Percentiles rank a stretch among this genome's conserved stretches.
These are phyloP conservation scores for Erannis defoliaria DNA, from an alignment of 2,888 invertebrate species.

Conservation along the genomic window DNA sequence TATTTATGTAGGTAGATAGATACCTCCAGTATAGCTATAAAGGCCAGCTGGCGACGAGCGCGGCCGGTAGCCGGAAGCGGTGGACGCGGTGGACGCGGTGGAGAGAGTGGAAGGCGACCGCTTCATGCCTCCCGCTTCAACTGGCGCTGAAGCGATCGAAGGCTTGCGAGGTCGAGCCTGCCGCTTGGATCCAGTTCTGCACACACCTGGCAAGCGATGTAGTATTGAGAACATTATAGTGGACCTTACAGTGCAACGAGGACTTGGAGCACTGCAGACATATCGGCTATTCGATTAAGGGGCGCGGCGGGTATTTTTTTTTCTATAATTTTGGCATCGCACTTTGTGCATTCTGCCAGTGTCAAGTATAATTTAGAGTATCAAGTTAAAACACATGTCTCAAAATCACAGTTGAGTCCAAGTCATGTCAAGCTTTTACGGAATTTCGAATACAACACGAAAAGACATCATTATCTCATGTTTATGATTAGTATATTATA, in stretches of 20 bases:
- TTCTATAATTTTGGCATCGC: too few species aligned
- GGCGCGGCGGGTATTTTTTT: neutral
- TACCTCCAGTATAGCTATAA: conserved; percentile 90
- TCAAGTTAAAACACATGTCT: too few species aligned
- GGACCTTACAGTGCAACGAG: neutral
- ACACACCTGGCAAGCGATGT: conserved; percentile 69
- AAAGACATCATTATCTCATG: too few species aligned
- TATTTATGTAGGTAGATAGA: too few species aligned
- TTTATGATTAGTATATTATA: too few species aligned
- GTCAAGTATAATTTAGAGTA: too few species aligned
- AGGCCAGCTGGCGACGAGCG: conserved; percentile 93
- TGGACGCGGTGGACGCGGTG: conserved; percentile 77
- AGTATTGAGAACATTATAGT: conserved; percentile 28
- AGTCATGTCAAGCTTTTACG: too few species aligned
- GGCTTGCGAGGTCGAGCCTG: conserved; percentile 80
- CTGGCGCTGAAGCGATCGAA: conserved; percentile 68
- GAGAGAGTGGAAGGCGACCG: conserved; percentile 80
- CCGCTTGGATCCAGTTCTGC: conserved; percentile 82
- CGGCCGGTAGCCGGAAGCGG: conserved; percentile 87
- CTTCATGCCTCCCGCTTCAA: conserved; percentile 65
- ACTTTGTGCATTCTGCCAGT: too few species aligned
- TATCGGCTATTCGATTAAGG: neutral
- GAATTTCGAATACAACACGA: too few species aligned
- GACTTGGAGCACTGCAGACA: neutral
- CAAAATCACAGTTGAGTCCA: too few species aligned